These are phyloP conservation scores for Agonopterix heracliana DNA, from an alignment of 2,888 invertebrate genomes.

Conservation along the genomic window DNA sequence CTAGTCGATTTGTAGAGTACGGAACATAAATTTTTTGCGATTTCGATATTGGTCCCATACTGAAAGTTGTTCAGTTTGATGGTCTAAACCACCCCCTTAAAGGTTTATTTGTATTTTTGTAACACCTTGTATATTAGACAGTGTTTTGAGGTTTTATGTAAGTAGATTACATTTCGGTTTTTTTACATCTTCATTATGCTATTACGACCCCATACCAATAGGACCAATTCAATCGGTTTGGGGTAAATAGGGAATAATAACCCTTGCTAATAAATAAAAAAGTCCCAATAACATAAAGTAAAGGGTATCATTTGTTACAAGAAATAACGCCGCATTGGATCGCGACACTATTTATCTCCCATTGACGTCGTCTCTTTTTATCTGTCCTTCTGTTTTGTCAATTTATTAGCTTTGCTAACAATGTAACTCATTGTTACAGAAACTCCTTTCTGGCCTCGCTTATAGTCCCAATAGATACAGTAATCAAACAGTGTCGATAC, in stretches of 20 bases:
- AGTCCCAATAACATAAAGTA: constrained; percentile 39
- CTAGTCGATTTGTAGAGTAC: too few species aligned
- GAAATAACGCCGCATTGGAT: constrained; percentile 20
- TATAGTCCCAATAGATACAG: too few species aligned
- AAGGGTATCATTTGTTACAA: constrained; percentile 40
- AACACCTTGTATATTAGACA: neutral
- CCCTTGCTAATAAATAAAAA: constrained; percentile 21
- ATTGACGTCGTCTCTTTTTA: constrained; percentile 24
- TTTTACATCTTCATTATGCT: too few species aligned
- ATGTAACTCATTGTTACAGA: neutral
- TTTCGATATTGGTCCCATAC: too few species aligned
- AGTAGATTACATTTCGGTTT: neutral
- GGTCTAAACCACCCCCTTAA: too few species aligned
- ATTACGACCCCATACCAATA: too few species aligned
- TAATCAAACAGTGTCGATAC: too few species aligned
- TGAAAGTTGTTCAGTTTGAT: too few species aligned
- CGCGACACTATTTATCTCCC: constrained; percentile 22
- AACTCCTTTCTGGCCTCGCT: too few species aligned
- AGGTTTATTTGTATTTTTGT: too few species aligned
- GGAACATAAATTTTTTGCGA: too few species aligned
- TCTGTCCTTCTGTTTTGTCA: constrained; percentile 12
- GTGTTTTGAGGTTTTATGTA: neutral
- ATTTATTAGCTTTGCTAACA: neutral
- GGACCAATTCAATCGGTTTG: too few species aligned
- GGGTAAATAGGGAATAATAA: constrained; percentile 11